Conservation (phyloP, 2,888 invertebrate genomes). For the Papilio demoleus region DNA sequence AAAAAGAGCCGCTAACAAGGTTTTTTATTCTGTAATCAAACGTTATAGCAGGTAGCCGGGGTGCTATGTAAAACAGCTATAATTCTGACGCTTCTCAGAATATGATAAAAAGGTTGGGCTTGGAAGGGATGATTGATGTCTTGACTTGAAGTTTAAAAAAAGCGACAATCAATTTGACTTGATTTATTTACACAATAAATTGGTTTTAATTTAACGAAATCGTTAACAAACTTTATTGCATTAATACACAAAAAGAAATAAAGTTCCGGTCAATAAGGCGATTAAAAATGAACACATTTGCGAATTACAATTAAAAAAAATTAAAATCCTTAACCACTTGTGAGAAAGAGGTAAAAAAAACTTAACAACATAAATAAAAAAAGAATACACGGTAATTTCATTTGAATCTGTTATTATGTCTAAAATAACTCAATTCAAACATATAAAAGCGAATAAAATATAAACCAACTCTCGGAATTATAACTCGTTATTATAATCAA, state of each 20-base stretch:
- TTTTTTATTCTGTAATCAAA: constrained; percentile 69
- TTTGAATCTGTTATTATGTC: constrained; percentile 11
- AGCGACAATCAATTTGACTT: constrained; percentile 37
- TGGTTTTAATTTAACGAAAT: constrained; percentile 5
- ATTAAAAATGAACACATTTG: not conserved
- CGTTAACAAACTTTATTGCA: constrained; percentile 5
- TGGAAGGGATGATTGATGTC: constrained; percentile 44
- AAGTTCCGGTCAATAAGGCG: not conserved
- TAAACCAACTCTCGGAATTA: constrained; percentile 67
- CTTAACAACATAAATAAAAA: not conserved
- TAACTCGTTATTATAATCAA: constrained; percentile 72
- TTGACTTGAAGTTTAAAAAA: constrained; percentile 27
- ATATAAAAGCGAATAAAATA: constrained; percentile 50
- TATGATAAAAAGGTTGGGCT: constrained; percentile 41
- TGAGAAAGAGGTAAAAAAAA: not conserved
- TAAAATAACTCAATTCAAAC: constrained; percentile 37
- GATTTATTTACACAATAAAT: constrained; percentile 41
- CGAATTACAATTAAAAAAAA: constrained; percentile 1
- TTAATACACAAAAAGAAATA: not conserved
- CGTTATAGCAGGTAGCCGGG: constrained; percentile 55
- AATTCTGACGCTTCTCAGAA: constrained; percentile 52
- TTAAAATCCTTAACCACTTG: not conserved
- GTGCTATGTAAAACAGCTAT: constrained; percentile 45
- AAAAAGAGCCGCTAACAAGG: constrained; percentile 72
- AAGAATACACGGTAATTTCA: not conserved